Evolutionary conservation across 2,113 vertebrate species (phyloP), one percentile per base, ranked within the genome.

Genomic region (Cyanocitta stelleri): DNA sequence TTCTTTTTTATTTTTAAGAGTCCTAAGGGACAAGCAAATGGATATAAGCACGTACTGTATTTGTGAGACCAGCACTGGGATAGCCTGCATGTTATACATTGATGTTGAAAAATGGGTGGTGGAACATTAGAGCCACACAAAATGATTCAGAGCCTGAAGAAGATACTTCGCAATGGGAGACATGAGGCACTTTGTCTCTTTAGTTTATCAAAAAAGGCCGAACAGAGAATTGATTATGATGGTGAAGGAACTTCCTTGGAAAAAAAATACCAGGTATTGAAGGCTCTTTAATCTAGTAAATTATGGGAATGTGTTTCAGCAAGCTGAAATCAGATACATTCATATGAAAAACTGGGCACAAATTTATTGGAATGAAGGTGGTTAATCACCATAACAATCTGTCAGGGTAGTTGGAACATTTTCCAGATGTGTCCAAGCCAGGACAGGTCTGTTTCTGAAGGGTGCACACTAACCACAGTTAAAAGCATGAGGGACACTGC

Each of bases 261-360:
- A 97, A 87, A 93, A 95, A 96, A 93, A 93, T 93, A 91, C 0
- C 90, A 89, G 90, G 85, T 96, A 86, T 68, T 86, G 85, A 94
- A 95, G 59, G 90, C 87, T 75, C 75, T 96, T 95, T 92, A 89
- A 90, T 96, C 94, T 93, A 81, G 78, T 86, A 88, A 94, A 93
- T 95, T 88, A 92, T 80, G 88, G 76, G 82, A 94, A 90, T 84
- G 75, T 63, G 75, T 94, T 93, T 72, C 90, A 90, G 87, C 67
- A 86, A 90, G 76, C 59, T 90, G 85, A 93, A 94, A 77, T 74
- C 48, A 85, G 74, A 96, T 94, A 76, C 58, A 91, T 94, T 91
- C n/a, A 43, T 85, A 62, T 54, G 85, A 93, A 93, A 88, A 95
- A 81, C 55, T 63, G 61, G 64, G 72, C 63, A 87, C 78, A 93